Percentiles rank a stretch among this genome's conserved stretches.
Evolutionary conservation across 2,797 vertebrate species (phyloP).

Genomic region (Adelosebastes latens): DNA sequence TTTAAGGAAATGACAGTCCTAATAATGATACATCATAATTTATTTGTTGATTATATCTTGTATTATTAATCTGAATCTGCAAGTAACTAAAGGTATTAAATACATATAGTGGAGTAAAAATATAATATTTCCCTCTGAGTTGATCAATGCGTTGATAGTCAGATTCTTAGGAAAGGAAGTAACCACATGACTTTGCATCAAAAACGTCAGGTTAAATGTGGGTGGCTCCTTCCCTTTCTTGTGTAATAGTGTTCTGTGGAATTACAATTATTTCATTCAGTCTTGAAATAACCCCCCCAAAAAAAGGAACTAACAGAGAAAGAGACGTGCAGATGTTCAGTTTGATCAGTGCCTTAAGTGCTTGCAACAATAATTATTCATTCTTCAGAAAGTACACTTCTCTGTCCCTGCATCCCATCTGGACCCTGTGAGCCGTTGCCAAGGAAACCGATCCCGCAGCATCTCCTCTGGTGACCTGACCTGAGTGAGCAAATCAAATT

Average conservation of each 20-base stretch:
- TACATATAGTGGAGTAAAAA: neutral
- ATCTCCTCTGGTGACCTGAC: neutral
- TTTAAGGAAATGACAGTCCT: no score
- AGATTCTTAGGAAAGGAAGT: neutral
- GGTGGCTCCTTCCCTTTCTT: neutral
- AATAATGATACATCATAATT: no score
- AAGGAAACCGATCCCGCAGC: constrained; percentile 3
- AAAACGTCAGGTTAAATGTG: no score
- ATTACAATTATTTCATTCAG: neutral
- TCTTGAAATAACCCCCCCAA: neutral
- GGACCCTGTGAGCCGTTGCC: neutral
- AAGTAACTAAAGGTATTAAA: neutral
- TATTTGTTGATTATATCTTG: neutral
- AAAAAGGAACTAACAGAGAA: neutral
- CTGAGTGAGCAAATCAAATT: constrained; percentile 21
- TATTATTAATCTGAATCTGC: neutral
- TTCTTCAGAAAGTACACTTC: neutral
- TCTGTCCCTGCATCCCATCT: constrained; percentile 1
- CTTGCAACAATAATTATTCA: neutral
- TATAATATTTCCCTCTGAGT: neutral
- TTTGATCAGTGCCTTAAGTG: neutral
- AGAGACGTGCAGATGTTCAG: neutral
- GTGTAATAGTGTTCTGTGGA: neutral
- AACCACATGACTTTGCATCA: neutral
- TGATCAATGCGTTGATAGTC: no score